Base-by-base conservation (phyloP, 2,888 invertebrate species). In the Pyrochroa serraticornis region DNA sequence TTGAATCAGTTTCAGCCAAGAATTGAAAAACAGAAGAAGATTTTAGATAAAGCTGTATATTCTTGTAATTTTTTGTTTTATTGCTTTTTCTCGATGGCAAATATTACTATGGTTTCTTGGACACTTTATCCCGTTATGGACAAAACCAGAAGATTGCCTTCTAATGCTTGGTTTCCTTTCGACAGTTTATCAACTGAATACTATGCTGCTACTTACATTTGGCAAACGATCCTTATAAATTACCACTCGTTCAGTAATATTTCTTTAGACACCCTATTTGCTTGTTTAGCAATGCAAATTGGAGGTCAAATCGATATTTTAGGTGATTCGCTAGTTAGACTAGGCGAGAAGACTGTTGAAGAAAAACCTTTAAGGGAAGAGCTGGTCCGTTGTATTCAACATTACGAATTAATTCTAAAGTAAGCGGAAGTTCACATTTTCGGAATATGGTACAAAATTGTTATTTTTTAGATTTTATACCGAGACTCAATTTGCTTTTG, bases 111-210 rank as follows among this genome's bases (percentile, higher is more conserved):
- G 6, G 39, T 6, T 9, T 35, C 42, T 13, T 52, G 52, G 52
- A 8, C 45, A 7, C 3, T 45, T 6, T 37, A 32, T 44, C 52
- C 52, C 3, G 12, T 52, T 14, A n/a, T 52, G 14, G 39, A 34
- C 30, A 44, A 32, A 6, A 45, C 7, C 2, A 12, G 44, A 38
- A 22, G 42, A 8, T 14, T 52, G n/a, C 52, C 52, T 8, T 45
- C 52, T 2, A 52, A 52, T 2, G 44, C 52, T n/a, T 52, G 52
- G 52, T 52, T 52, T 39, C 52, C 52, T n/a, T 45, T 14, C 10
- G 45, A 52, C 30, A 31, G 36, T 32, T 30, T 52, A 7, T 43
- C 51, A n/a, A 3, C n/a, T 13, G 5, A 31, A 7, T 45, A 45
- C 9, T 52, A 52, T 9, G 30, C 33, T 3, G 2, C 10, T 31